Evolutionary conservation across 2,888 invertebrate species (phyloP), one percentile per base, ranked within the genome.

Genomic region (Stenotaenia linearis): DNA sequence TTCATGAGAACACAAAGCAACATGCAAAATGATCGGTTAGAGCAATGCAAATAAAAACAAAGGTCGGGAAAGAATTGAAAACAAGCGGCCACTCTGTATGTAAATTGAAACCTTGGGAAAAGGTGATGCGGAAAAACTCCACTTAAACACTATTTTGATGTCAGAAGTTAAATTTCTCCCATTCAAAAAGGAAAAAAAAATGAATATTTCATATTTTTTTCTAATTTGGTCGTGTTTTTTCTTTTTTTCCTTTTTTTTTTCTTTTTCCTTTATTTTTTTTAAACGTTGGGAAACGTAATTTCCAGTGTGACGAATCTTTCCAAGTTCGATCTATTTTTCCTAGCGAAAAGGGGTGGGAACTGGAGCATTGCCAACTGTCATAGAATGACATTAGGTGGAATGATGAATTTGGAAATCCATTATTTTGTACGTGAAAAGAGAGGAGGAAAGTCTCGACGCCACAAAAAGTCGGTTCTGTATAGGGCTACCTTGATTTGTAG

Each of bases 401-500:
- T 69, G 69, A 69, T 69, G 69, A 69, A 69, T 69, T 69, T 28
- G 69, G 69, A 69, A 69, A 69, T 69, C 15, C 28, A 69, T 69
- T 69, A 69, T 28, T 25, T 69, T 69, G 6, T 69, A 28, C 61
- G 69, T 69, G 69, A 69, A 69, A 69, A 25, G 18, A 25, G 69
- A 69, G 25, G 69, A 28, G 69, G n/a, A 69, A 69, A 23, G 69
- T 69, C 69, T 28, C 25, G 25, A 69, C 69, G 69, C n/a, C 28
- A 25, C 25, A 10, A 28, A 69, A 69, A 69, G 69, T 23, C 28
- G n/a, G 69, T 25, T 69, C 12, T 28, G 12, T 25, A 69, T 23
- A 69, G 12, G 69, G 23, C 69, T 69, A 69, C 69, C 69, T 69
- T 69, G 69, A 69, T 69, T 69, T 69, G 69, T 69, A 69, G 69